Evolutionary conservation across 2,888 invertebrate species (phyloP), one percentile per base, ranked within the genome.

Genomic region (Erebia aethiops): DNA sequence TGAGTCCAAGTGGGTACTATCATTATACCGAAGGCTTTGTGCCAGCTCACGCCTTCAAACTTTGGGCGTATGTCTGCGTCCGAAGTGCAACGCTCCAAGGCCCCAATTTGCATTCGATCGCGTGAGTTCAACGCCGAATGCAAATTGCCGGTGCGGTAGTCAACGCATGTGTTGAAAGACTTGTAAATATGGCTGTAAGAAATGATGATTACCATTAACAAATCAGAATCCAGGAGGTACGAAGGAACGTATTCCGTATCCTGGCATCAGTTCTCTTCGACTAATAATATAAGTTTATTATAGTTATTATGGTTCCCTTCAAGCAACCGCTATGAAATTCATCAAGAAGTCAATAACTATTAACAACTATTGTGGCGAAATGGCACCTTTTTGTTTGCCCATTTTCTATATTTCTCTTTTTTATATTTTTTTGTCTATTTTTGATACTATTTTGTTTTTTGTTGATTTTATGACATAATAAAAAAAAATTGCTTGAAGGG

Each of bases 11-110:
- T 61, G 66, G 70, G 70, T 70, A 72, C 69, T 74, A 71, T 70
- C 71, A 72, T 75, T 73, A 73, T 69, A 69, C 72, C 54, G 64
- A 54, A 66, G 75, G 75, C 72, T 76, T 74, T 74, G 75, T 71
- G 71, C 69, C 76, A 72, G 73, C 74, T 74, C 69, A 70, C 74
- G 70, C 70, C 72, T 75, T 72, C 69, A 75, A 75, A 73, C 75
- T 75, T 71, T 56, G 58, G 69, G 60, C 71, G 67, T 62, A 65
- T 46, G 71, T 68, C 26, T 68, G 67, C 52, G 46, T 43, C 52
- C 52, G 65, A 74, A 41, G 71, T 70, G 72, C 74, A 73, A 71
- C 69, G 73, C 67, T 71, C 73, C 64, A 70, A 70, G 70, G 21
- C 49, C 46, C 62, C 62, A 49, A 62, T 62, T 62, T 62, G 49